A percentile compares a stretch with the other conserved stretches of the same genome.
These are phyloP conservation scores for Brachypterus glaber DNA, from an alignment of 2,888 invertebrate genomes.

Conservation along the genomic window DNA sequence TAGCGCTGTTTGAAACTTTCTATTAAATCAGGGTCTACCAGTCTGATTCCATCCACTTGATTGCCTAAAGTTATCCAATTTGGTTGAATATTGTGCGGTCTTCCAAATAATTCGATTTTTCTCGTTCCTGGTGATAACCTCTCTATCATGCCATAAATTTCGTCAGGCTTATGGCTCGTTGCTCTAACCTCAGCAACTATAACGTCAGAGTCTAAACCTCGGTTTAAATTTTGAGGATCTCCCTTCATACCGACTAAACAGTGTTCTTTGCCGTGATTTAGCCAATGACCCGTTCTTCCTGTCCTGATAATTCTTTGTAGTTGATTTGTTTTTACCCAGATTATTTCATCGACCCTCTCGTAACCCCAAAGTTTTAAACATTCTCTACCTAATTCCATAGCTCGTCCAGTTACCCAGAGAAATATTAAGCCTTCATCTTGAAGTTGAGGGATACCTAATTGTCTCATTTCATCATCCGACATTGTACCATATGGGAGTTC, in stretches of 20 bases:
- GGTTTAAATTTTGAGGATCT: conserved; percentile 78
- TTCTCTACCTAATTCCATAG: conserved; percentile 93
- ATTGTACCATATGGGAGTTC: conserved; percentile 97
- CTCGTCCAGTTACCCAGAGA: conserved; percentile 95
- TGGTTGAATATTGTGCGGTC: conserved; percentile 95
- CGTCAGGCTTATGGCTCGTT: conserved; percentile 97
- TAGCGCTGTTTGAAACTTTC: conserved; percentile 83
- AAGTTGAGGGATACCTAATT: conserved; percentile 83
- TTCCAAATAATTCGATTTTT: conserved; percentile 93
- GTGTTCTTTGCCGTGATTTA: conserved; percentile 98
- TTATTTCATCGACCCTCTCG: conserved; percentile 90
- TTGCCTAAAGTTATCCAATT: conserved; percentile 98
- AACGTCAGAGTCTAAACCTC: conserved; percentile 94
- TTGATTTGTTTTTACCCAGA: conserved; percentile 99
- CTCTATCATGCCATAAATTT: conserved; percentile 96
- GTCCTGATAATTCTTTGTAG: conserved; percentile 93
- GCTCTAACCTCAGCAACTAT: conserved; percentile 97
- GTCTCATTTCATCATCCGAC: conserved; percentile 98
- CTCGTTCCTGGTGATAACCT: conserved; percentile 91
- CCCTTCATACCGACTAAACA: conserved; percentile 97
- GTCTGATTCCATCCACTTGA: conserved; percentile 88
- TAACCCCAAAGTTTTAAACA: conserved; percentile 96
- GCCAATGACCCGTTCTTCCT: conserved; percentile 95
- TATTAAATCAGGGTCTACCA: conserved; percentile 87
- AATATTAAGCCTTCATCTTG: conserved; percentile 96